Conservation (phyloP, 2,888 invertebrate genomes). For the Lamellibrachia satsuma region DNA sequence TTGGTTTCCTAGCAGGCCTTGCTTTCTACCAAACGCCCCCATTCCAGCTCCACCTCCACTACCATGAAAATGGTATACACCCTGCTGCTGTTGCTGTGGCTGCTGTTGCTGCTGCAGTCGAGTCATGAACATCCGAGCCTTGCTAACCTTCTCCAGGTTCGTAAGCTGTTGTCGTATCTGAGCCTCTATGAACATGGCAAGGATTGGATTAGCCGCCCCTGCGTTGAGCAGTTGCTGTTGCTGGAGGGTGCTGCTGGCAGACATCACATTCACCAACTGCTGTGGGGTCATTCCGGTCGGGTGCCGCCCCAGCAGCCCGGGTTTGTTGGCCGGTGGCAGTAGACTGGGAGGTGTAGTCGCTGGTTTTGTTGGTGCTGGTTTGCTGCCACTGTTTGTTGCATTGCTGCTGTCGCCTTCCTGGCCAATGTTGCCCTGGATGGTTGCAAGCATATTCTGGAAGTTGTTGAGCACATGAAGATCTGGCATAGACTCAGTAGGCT, state of each 20-base stretch:
- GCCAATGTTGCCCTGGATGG: constrained; percentile 19
- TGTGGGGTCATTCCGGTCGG: not conserved
- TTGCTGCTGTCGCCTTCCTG: not conserved
- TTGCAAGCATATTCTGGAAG: constrained; percentile 23
- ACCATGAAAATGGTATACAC: not conserved
- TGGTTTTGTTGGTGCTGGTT: constrained; percentile 17
- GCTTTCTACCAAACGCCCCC: not conserved
- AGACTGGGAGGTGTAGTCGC: not conserved
- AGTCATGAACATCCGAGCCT: not conserved
- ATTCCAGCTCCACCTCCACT: not conserved
- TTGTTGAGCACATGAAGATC: constrained; percentile 32
- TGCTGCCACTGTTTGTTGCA: not conserved
- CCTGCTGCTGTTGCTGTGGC: not conserved
- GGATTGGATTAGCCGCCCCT: not conserved
- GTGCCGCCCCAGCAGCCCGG: constrained; percentile 25
- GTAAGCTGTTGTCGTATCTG: constrained; percentile 26
- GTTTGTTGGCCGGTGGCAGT: constrained; percentile 14
- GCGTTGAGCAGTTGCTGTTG: constrained; percentile 6
- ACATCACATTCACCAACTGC: not conserved
- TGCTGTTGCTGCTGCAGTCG: not conserved
- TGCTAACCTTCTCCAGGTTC: not conserved
- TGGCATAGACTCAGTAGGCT: not conserved
- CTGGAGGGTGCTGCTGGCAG: not conserved
- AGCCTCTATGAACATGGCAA: constrained; percentile 25
- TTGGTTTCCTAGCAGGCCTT: not conserved